Conservation (phyloP, 2,797 vertebrate genomes). For the Sebastes cheni region DNA sequence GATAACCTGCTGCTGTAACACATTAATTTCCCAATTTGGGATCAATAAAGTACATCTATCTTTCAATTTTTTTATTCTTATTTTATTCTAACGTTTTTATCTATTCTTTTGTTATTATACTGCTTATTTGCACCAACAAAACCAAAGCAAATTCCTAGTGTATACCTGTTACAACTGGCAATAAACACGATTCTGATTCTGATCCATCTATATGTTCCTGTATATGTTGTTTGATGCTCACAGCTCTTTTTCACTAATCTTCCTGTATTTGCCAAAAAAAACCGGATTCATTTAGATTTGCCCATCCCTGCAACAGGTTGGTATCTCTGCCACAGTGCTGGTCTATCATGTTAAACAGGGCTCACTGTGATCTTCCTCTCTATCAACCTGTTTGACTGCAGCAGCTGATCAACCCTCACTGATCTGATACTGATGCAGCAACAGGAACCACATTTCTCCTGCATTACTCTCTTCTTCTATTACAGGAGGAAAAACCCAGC, state of each 20-base stretch:
- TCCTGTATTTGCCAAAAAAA: not conserved
- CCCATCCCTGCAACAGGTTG: conserved; percentile 35
- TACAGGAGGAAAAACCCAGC: not conserved
- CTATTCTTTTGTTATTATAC: too few relatives aligned
- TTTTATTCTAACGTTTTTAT: too few relatives aligned
- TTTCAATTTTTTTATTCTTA: too few relatives aligned
- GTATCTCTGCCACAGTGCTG: not conserved
- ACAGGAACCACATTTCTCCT: conserved; percentile 12
- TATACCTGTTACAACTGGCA: too few relatives aligned
- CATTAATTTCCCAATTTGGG: too few relatives aligned
- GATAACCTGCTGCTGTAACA: too few relatives aligned
- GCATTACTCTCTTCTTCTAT: not conserved
- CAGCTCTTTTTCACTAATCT: not conserved
- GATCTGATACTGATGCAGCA: not conserved
- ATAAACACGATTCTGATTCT: too few relatives aligned
- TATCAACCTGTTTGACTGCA: conserved; percentile 72
- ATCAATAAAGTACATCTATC: too few relatives aligned
- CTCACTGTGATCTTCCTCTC: not conserved
- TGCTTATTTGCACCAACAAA: too few relatives aligned
- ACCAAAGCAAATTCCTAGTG: too few relatives aligned
- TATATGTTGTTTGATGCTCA: not conserved
- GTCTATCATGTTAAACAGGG: not conserved
- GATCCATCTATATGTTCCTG: not conserved
- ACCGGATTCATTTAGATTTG: accelerated
- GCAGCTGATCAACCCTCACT: conserved; percentile 48